Conservation (phyloP, 2,888 invertebrate species). For the Blera fallax region DNA sequence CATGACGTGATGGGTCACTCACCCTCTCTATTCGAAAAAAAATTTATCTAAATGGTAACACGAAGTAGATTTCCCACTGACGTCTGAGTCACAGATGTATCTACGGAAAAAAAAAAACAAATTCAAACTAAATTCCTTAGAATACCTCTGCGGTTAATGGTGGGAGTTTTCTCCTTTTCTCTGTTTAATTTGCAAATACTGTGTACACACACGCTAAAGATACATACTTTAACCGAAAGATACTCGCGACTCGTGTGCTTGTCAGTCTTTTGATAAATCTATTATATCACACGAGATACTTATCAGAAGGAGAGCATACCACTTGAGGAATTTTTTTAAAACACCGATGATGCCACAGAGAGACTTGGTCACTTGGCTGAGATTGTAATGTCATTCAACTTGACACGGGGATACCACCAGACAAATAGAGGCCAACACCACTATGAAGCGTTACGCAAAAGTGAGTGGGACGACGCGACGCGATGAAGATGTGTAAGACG, state of each 20-base stretch:
- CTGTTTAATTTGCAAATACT: slow-evolving; percentile 26
- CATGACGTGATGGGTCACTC: slow-evolving; percentile 10
- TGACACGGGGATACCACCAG: not conserved
- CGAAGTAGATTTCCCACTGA: not conserved
- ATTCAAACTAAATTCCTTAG: not conserved
- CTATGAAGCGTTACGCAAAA: not conserved
- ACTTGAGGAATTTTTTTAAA: slow-evolving; percentile 3
- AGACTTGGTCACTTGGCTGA: slow-evolving; percentile 8
- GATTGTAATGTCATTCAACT: slow-evolving; percentile 15
- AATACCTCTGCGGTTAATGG: not conserved
- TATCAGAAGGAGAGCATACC: slow-evolving; percentile 5
- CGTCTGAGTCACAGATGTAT: not conserved
- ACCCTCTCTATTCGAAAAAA: not conserved
- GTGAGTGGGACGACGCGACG: not conserved
- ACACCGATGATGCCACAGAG: not conserved
- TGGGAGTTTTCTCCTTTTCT: slow-evolving; percentile 11
- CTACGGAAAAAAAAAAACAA: not conserved
- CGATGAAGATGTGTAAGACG: not conserved
- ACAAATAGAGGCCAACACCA: not conserved
- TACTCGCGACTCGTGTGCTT: not conserved
- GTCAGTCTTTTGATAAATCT: not conserved
- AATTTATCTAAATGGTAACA: slow-evolving; percentile 3
- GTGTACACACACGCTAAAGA: not conserved
- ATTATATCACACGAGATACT: slow-evolving; percentile 37
- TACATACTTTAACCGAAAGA: not conserved